Evolutionary conservation across 2,797 vertebrate genomes (phyloP).

Genomic region (Falco peregrinus): DNA sequence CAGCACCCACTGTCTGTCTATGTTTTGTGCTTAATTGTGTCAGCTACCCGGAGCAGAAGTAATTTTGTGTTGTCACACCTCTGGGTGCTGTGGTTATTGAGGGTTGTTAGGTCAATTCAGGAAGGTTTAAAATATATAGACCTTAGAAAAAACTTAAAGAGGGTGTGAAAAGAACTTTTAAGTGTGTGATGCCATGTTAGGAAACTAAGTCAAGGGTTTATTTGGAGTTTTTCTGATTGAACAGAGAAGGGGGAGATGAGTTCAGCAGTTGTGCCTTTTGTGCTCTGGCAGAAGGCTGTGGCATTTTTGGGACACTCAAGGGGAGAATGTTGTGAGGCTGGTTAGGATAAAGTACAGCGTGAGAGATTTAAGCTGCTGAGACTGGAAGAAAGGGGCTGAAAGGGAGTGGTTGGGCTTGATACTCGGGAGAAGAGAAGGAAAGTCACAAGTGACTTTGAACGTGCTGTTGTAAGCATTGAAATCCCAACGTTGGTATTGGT

Average conservation of each 20-base stretch:
- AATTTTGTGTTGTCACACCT: background rate
- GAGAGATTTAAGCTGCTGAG: background rate
- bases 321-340: background rate
- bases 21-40: background rate
- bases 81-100: background rate
- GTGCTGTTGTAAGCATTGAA: background rate
- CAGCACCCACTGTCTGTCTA: background rate
- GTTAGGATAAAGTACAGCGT: background rate
- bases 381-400: background rate
- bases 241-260: background rate
- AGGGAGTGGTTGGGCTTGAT: background rate
- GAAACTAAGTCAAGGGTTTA: background rate
- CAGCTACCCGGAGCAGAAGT: background rate
- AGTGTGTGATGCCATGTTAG: background rate
- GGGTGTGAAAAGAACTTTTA: background rate
- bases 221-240: background rate
- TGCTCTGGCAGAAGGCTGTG: background rate
- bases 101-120: background rate
- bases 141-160: background rate
- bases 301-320: background rate
- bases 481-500: background rate
- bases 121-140: background rate
- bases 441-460: background rate
- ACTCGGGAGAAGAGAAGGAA: background rate
- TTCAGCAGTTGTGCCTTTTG: background rate